phyloP scores from a whole-genome alignment of 2,113 vertebrate genomes.

The Sylvilagus bachmani region DNA sequence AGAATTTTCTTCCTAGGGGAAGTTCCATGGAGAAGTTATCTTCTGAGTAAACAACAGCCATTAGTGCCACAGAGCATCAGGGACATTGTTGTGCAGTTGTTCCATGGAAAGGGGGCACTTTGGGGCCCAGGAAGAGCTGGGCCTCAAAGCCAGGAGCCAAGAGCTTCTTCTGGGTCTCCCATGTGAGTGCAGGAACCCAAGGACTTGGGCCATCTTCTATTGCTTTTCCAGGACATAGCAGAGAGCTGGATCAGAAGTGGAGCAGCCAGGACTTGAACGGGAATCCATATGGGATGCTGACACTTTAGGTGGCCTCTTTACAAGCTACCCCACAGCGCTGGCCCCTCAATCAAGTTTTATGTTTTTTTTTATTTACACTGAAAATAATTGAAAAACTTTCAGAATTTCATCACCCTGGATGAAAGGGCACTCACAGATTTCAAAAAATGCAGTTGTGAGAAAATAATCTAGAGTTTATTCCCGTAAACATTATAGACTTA shows the following conservation, averaged over 20 bases:
- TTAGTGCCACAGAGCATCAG: background rate
- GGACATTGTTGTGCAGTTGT: background rate
- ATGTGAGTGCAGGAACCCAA: too few relatives aligned
- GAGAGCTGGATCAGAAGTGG: too few relatives aligned
- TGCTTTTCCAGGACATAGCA: too few relatives aligned
- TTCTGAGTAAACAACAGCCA: background rate
- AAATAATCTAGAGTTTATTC: conserved; percentile 46
- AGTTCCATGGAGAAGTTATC: background rate
- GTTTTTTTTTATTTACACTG: conserved; percentile 12
- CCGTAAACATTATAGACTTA: background rate
- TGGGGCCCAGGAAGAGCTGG: too few relatives aligned
- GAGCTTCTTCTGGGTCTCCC: too few relatives aligned
- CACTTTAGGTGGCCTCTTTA: too few relatives aligned
- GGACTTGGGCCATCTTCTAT: too few relatives aligned
- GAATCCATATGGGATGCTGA: too few relatives aligned
- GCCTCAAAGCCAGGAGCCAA: too few relatives aligned
- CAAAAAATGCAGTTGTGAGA: background rate
- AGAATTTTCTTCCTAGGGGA: conserved; percentile 22
- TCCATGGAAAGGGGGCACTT: background rate
- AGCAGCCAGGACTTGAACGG: too few relatives aligned
- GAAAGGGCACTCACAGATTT: conserved; percentile 10
- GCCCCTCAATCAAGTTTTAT: background rate
- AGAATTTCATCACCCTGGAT: background rate
- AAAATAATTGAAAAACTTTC: background rate
- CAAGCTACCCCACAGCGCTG: too few relatives aligned